These are phyloP conservation scores for Palythoa grandis DNA, from an alignment of 92 coral and sea anemone genomes.

Conservation along the genomic window DNA sequence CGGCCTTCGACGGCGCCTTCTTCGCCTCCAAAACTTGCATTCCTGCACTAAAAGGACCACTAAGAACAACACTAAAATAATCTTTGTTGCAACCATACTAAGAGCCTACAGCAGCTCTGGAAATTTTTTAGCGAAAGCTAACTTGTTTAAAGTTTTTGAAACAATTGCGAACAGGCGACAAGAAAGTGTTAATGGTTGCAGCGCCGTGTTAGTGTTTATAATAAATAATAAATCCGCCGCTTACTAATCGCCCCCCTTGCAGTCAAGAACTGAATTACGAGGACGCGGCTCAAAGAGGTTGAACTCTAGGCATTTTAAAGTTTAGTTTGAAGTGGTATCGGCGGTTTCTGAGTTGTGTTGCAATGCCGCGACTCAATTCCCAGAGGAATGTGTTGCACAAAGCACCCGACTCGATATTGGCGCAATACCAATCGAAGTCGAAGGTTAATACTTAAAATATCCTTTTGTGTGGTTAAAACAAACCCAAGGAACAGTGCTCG, in stretches of 20 bases:
- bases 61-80: slow-evolving; percentile 27
- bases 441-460: not conserved
- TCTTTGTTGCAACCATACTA: not conserved
- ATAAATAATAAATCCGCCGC: too few relatives aligned
- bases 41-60: slow-evolving; percentile 24
- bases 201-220: not conserved
- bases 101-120: not conserved
- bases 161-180: not conserved
- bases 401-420: not conserved
- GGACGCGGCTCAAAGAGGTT: too few relatives aligned
- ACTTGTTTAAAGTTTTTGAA: too few relatives aligned
- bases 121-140: not conserved
- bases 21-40: slow-evolving; percentile 45
- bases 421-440: not conserved
- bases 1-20: slow-evolving; percentile 51
- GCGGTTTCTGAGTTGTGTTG: not conserved
- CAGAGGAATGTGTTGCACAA: not conserved
- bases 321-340: not conserved
- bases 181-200: not conserved
- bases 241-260: too few relatives aligned
- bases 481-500: not conserved
- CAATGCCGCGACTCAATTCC: not conserved
- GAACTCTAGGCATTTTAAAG: too few relatives aligned
- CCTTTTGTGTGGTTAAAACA: not conserved
- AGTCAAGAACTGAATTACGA: too few relatives aligned